Evolutionary conservation across 2,113 vertebrate genomes (phyloP).

Genomic region (Sylvia atricapilla): DNA sequence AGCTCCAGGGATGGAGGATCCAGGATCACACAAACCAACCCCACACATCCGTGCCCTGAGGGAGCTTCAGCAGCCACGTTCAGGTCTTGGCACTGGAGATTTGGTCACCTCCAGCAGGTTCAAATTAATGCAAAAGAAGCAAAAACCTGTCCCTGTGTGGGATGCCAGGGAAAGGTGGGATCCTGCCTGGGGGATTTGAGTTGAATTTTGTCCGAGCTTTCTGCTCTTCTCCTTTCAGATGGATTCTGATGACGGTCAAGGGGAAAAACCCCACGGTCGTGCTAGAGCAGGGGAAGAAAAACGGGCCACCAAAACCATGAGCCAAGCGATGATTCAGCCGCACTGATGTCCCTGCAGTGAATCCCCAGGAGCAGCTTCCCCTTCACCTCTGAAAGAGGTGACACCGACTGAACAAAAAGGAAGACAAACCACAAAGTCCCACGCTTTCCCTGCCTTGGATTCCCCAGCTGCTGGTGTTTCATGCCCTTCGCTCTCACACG

Average conservation of each 20-base stretch:
- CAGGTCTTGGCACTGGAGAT: neutral
- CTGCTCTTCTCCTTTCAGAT: neutral
- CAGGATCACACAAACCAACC: fast-evolving
- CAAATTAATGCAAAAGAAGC: neutral
- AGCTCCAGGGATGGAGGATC: neutral
- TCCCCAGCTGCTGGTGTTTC: neutral
- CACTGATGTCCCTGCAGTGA: neutral
- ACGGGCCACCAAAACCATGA: fast-evolving
- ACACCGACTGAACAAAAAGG: neutral
- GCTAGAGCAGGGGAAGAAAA: neutral
- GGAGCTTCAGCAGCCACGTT: fast-evolving
- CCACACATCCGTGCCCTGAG: fast-evolving
- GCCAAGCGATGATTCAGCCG: neutral
- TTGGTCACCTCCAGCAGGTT: fast-evolving
- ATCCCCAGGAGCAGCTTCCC: neutral
- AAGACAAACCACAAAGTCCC: neutral
- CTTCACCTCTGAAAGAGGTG: neutral
- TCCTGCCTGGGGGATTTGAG: neutral
- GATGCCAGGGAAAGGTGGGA: neutral
- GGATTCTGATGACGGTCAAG: neutral
- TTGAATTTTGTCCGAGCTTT: fast-evolving
- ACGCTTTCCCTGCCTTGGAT: fast-evolving
- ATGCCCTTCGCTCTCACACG: neutral
- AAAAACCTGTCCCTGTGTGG: fast-evolving
- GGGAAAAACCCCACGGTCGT: neutral